These are phyloP conservation scores for Ephialtes manifestator DNA, from an alignment of 2,888 invertebrate species.

Conservation along the genomic window DNA sequence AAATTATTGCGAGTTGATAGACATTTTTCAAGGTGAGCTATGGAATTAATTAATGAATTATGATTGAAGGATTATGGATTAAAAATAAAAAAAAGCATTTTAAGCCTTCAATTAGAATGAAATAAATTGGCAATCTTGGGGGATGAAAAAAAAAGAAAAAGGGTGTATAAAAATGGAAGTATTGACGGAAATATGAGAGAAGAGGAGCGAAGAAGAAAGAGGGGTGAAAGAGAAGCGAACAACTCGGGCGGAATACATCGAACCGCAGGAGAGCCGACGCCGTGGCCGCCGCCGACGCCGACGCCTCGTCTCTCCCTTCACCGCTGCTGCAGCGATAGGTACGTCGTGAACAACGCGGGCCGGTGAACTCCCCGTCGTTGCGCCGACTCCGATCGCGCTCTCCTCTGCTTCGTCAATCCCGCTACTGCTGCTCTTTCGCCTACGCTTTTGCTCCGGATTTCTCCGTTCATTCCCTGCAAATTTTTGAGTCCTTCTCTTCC, in stretches of 20 bases:
- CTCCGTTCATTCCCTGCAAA: neutral
- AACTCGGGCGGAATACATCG: slow-evolving; percentile 32
- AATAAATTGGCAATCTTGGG: neutral
- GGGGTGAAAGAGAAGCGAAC: slow-evolving; percentile 36
- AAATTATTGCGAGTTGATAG: no score
- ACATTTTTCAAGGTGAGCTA: no score
- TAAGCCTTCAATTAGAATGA: neutral
- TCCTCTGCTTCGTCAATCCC: slow-evolving; percentile 17
- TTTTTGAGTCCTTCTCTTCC: neutral
- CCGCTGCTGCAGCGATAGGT: neutral
- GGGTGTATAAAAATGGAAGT: slow-evolving; percentile 6
- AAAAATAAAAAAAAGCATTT: neutral
- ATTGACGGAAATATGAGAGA: slow-evolving; percentile 35
- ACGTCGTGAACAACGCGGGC: slow-evolving; percentile 56
- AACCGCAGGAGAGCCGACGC: slow-evolving; percentile 35
- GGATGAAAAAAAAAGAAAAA: neutral
- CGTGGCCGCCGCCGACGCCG: slow-evolving; percentile 19
- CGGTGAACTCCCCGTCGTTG: slow-evolving; percentile 66
- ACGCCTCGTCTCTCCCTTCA: slow-evolving; percentile 31
- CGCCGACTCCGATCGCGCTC: slow-evolving; percentile 32
- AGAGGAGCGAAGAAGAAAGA: slow-evolving; percentile 45
- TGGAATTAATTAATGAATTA: no score
- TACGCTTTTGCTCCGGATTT: slow-evolving; percentile 24
- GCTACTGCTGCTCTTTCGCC: neutral
- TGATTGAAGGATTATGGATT: no score